Evolutionary conservation across 1,140 invertebrate genomes (phyloP).

Genomic region (Drosophila fuyamai): DNA sequence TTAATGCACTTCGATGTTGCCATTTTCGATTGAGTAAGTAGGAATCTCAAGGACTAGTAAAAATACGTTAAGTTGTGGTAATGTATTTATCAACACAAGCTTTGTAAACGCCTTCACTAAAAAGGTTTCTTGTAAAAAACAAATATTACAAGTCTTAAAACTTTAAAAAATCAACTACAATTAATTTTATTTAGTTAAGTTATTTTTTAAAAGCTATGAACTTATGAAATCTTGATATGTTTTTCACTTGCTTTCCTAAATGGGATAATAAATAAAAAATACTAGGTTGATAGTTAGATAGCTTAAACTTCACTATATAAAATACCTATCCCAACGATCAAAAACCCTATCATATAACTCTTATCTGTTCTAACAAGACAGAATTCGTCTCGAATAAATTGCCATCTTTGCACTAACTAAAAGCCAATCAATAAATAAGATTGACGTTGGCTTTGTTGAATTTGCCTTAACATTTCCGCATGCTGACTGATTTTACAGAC

Average conservation of each 20-base stretch:
- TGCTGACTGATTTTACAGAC: slow-evolving; percentile 17
- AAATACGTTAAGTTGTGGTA: background rate
- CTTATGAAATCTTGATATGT: too few relatives aligned
- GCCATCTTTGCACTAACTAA: slow-evolving; percentile 26
- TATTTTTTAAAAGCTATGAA: too few relatives aligned
- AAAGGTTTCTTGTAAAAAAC: too few relatives aligned
- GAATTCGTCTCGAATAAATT: slow-evolving; percentile 10
- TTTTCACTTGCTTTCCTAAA: too few relatives aligned
- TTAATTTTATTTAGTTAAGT: too few relatives aligned
- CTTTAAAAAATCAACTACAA: too few relatives aligned
- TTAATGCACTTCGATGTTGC: slow-evolving; percentile 23
- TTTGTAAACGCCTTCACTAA: too few relatives aligned
- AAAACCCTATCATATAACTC: background rate
- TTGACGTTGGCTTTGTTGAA: slow-evolving; percentile 32
- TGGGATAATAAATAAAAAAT: too few relatives aligned
- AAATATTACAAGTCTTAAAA: too few relatives aligned
- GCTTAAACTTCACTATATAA: background rate
- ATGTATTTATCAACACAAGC: too few relatives aligned
- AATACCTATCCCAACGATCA: background rate
- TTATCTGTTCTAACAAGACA: background rate
- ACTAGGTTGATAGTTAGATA: too few relatives aligned
- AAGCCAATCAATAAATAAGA: slow-evolving; percentile 43
- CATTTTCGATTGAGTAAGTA: background rate
- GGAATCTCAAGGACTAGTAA: slow-evolving; percentile 2
- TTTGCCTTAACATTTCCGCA: slow-evolving; percentile 21